Evolutionary conservation across 2,797 vertebrate genomes (phyloP), one percentile per base, ranked within the genome.

Genomic region (Spatula versicolor): DNA sequence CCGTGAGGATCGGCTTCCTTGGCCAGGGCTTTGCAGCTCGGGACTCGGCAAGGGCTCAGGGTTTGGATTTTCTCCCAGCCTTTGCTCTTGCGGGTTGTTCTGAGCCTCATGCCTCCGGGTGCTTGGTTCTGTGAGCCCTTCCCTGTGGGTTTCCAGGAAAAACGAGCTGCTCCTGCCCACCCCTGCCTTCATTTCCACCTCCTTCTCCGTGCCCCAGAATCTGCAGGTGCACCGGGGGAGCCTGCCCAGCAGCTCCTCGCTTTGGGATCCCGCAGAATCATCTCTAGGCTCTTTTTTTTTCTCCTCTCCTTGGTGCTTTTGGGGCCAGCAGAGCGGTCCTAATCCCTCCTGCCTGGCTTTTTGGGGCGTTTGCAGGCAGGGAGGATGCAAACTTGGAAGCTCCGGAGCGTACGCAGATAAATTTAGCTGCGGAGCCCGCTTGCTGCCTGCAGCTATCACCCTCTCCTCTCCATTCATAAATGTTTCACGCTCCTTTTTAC

Each of bases 281-380:
- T 55, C 86, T 60, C 9, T 0, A 26, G 48, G 48, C 73, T 83
- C 0, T 0, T 2, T 2, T 9, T 22, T 46, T 66, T 17, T n/a
- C n/a, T 7, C 11, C 22, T 66, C 13, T 11, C 10, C 37, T 56
- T 41, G 21, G 26, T 64, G 58, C n/a, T 33, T 26, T 59, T 30
- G 69, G 39, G 62, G 60, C 39, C 4, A 19, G 60, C 60, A 41
- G 60, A 41, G 48, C 8, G 13, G 50, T 28, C 50, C 50, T 15
- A 26, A 20, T 19, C 30, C 30, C 54, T 17, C 28, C 52, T 30
- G 28, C 35, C 26, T 6, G 4, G 37, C 31, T 6, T 17, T 31
- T 72, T 23, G 3, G 78, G 62, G 41, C 48, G 4, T 58, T 22
- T 7, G 12, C 46, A 48, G 46, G 46, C 46, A 23, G 0, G 5